Evolutionary conservation across 2,113 vertebrate genomes (phyloP).

Genomic region (Datnioides undecimradiatus): DNA sequence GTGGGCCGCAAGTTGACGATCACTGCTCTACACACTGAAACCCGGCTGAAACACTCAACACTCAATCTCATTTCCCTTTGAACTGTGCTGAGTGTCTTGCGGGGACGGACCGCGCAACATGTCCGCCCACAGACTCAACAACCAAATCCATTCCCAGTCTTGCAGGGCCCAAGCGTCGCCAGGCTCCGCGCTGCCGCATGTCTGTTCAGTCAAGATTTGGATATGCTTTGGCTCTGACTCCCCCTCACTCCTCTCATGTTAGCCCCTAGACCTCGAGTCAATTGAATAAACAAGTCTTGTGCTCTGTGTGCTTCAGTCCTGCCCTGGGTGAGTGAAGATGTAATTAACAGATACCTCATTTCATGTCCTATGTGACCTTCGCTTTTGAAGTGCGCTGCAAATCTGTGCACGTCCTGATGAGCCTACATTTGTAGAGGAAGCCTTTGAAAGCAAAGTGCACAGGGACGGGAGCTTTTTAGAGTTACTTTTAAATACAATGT

Average conservation of each 20-base stretch:
- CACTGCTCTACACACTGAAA: background rate
- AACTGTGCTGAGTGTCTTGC: conserved; percentile 13
- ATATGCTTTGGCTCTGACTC: background rate
- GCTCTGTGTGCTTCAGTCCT: conserved; percentile 3
- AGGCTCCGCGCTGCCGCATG: conserved; percentile 14
- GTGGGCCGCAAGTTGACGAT: no score
- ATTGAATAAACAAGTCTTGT: conserved; percentile 33
- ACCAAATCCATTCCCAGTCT: background rate
- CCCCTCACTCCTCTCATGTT: conserved; percentile 25
- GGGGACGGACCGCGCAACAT: background rate
- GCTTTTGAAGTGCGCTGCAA: background rate
- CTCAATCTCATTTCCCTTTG: background rate
- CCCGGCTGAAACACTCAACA: background rate
- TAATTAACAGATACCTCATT: conserved; percentile 40
- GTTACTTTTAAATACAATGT: background rate
- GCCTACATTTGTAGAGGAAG: background rate
- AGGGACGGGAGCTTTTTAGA: background rate
- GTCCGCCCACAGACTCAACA: conserved; percentile 14
- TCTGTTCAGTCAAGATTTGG: conserved; percentile 8
- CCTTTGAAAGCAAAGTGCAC: background rate
- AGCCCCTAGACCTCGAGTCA: conserved; percentile 33
- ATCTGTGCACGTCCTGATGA: conserved; percentile 1
- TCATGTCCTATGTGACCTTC: conserved; percentile 12
- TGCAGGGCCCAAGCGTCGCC: background rate
- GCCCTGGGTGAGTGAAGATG: conserved; percentile 21